Conservation (phyloP, 2,113 vertebrate genomes). For the Oreotrochilus melanogaster region DNA sequence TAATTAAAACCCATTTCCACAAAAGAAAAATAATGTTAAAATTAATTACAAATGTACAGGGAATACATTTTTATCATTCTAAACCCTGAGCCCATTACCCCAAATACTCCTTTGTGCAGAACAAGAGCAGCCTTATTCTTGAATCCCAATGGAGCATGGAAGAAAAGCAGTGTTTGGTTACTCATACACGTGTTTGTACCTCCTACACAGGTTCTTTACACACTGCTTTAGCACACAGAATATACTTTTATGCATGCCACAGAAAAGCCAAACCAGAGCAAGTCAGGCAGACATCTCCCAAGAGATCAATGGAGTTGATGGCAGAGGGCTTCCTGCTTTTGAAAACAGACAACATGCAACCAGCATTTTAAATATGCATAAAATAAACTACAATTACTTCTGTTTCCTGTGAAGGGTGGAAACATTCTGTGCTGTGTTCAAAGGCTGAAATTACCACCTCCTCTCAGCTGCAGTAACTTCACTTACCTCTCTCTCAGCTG, state of each 20-base stretch:
- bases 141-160: not conserved
- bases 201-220: not conserved
- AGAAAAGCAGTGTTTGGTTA: not conserved
- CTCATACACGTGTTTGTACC: not conserved
- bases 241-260: not conserved
- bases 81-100: not conserved
- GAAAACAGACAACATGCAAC: not conserved
- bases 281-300: not conserved
- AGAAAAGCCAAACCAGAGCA: not conserved
- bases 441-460: not conserved
- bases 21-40: not conserved
- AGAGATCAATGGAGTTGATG: not conserved
- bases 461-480: not conserved
- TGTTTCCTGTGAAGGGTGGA: not conserved
- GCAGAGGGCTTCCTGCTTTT: slow-evolving; percentile 5
- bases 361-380: not conserved
- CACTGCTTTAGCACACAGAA: not conserved
- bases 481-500: slow-evolving; percentile 65
- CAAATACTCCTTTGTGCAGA: not conserved
- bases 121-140: not conserved
- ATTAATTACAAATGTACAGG: not conserved
- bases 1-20: not conserved
- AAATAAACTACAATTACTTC: not conserved
- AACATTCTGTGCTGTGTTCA: not conserved
- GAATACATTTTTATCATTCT: not conserved